A percentile compares a stretch with the other conserved stretches of the same genome.
Evolutionary conservation across 2,888 invertebrate species (phyloP).

Genomic region (Pristionchus fissidentatus): DNA sequence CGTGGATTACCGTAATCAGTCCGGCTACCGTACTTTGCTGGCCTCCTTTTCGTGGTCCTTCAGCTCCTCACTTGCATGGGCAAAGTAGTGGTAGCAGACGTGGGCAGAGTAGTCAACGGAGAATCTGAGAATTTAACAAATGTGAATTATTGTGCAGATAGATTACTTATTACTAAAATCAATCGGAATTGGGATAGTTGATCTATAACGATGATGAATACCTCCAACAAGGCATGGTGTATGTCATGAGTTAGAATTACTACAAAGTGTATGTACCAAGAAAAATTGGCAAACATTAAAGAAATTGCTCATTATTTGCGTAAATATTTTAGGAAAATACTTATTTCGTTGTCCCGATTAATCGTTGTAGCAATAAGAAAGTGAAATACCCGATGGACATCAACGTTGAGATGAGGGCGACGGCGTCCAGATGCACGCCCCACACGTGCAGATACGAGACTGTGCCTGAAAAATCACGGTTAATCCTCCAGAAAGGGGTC

Average conservation of each 20-base stretch:
- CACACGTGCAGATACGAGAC: slow-evolving; percentile 73
- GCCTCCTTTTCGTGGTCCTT: slow-evolving; percentile 38
- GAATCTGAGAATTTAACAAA: slow-evolving; percentile 51
- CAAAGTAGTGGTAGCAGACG: slow-evolving; percentile 74
- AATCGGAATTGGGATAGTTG: no score
- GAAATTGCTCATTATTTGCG: no score
- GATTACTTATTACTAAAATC: no score
- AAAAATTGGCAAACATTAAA: no score
- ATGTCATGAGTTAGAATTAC: no score
- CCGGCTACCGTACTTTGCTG: slow-evolving; percentile 3
- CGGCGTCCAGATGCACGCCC: slow-evolving; percentile 72
- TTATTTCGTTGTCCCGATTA: no score
- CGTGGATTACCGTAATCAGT: neutral
- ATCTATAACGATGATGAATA: no score
- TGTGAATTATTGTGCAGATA: no score
- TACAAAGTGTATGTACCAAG: no score
- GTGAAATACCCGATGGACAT: slow-evolving; percentile 71
- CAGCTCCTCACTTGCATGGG: slow-evolving; percentile 61
- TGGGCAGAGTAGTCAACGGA: slow-evolving; percentile 73
- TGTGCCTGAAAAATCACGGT: slow-evolving; percentile 57
- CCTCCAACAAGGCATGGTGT: no score
- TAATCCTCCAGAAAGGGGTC: neutral
- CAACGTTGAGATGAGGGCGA: slow-evolving; percentile 71
- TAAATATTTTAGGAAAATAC: no score
- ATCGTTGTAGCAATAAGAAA: no score